Evolutionary conservation across 2,797 vertebrate species (phyloP).

Genomic region (Tympanoctomys barrerae): DNA sequence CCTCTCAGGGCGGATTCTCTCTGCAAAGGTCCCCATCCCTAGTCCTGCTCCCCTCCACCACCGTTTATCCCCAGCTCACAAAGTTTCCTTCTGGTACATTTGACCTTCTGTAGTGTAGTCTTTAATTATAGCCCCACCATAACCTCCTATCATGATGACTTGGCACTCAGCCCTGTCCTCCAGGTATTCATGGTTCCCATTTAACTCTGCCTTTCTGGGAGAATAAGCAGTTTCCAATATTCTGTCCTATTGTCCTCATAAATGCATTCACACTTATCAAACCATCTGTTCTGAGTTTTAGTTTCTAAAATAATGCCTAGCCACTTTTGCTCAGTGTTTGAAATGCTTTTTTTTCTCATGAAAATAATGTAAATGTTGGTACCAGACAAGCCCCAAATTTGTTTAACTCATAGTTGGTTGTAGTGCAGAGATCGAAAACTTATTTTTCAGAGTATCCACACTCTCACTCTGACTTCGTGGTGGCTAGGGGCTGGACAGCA

Average conservation of each 20-base stretch:
- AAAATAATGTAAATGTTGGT: constrained; percentile 43
- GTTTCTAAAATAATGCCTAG: constrained; percentile 55
- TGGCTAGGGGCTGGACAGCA: not conserved
- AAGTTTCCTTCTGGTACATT: constrained; percentile 29
- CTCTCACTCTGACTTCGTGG: not conserved
- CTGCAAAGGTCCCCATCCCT: not conserved
- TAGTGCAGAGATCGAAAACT: not conserved
- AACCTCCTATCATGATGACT: not conserved
- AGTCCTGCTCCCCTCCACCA: not conserved
- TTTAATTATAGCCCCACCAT: constrained; percentile 39
- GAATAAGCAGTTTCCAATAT: constrained; percentile 40
- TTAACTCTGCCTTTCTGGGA: constrained; percentile 27
- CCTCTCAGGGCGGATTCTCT: not conserved
- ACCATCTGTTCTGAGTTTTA: constrained; percentile 56
- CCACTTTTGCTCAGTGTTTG: constrained; percentile 11
- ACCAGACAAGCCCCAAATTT: not conserved
- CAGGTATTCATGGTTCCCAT: constrained; percentile 36
- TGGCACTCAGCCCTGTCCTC: constrained; percentile 10
- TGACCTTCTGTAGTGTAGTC: constrained; percentile 15
- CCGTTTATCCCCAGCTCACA: not conserved
- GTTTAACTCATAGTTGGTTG: constrained; percentile 23
- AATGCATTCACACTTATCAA: constrained; percentile 55
- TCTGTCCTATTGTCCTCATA: constrained; percentile 43
- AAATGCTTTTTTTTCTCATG: constrained; percentile 24
- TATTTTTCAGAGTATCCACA: not conserved